Evolutionary conservation across 2,888 invertebrate genomes (phyloP).

Genomic region (Neoitamus cyanurus): DNA sequence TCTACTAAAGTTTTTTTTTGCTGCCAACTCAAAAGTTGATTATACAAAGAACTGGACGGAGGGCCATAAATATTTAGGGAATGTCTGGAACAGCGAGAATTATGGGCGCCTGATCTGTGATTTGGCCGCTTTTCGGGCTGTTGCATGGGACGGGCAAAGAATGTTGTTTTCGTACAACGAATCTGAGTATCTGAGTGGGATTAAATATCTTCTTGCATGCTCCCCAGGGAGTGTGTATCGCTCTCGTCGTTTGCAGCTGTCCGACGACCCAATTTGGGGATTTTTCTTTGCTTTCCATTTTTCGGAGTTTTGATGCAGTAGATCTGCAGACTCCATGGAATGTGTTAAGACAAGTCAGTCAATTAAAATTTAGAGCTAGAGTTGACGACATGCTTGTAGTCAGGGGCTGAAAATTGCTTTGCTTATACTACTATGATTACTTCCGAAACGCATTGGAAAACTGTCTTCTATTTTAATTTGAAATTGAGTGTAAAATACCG

Average conservation of each 20-base stretch:
- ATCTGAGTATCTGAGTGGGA: background rate
- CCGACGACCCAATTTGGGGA: background rate
- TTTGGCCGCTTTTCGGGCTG: constrained; percentile 6
- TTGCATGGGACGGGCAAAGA: background rate
- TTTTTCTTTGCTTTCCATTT: background rate
- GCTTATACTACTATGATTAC: too few relatives aligned
- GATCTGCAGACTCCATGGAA: background rate
- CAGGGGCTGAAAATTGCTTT: too few relatives aligned
- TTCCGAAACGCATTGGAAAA: too few relatives aligned
- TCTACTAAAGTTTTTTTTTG: constrained; percentile 11
- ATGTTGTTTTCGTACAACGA: background rate
- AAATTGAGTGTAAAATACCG: too few relatives aligned
- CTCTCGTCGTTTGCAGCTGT: background rate
- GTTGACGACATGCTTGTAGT: background rate
- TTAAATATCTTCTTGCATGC: background rate
- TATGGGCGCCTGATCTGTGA: constrained; percentile 15
- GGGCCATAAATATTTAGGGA: constrained; percentile 15
- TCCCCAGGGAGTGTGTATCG: background rate
- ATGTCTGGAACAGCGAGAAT: background rate
- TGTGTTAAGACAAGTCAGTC: background rate
- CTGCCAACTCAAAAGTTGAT: constrained; percentile 17
- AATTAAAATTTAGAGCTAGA: background rate
- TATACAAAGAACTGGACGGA: constrained; percentile 27
- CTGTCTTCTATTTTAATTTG: too few relatives aligned
- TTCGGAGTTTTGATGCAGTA: background rate